Evolutionary conservation across 1,140 invertebrate species (phyloP).

Genomic region (Anadara kagoshimensis): DNA sequence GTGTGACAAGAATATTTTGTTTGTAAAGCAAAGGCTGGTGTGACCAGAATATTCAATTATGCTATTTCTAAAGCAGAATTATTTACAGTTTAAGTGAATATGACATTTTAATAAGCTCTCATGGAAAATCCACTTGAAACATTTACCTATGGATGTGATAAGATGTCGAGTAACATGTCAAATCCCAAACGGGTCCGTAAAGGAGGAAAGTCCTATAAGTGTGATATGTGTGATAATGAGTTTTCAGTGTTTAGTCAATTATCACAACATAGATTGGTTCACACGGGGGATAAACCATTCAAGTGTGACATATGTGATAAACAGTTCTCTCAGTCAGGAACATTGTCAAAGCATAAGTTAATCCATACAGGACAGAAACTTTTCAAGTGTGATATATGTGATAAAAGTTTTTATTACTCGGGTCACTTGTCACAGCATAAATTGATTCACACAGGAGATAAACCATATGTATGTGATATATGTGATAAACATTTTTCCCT

Average conservation of each 20-base stretch:
- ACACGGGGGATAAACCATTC: not conserved
- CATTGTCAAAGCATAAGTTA: constrained; percentile 23
- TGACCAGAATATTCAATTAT: too few relatives aligned
- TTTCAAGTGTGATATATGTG: constrained; percentile 35
- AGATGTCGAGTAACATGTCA: not conserved
- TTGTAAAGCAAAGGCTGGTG: too few relatives aligned
- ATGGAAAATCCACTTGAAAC: not conserved
- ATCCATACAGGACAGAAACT: constrained; percentile 34
- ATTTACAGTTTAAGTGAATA: not conserved
- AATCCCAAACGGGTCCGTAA: not conserved
- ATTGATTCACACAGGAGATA: not conserved
- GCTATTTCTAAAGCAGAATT: too few relatives aligned
- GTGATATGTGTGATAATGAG: not conserved
- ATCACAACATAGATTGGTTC: not conserved
- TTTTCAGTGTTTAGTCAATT: not conserved
- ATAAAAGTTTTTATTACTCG: too few relatives aligned
- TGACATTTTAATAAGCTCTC: not conserved
- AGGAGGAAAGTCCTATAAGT: not conserved
- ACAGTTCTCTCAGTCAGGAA: constrained; percentile 18
- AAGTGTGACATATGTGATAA: constrained; percentile 31
- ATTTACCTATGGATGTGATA: not conserved
- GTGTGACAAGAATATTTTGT: too few relatives aligned
- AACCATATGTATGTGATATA: not conserved
- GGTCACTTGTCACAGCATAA: too few relatives aligned
- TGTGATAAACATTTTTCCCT: not conserved